Base-by-base conservation (phyloP, 2,797 vertebrate genomes). In the Tolypeutes matacus region DNA sequence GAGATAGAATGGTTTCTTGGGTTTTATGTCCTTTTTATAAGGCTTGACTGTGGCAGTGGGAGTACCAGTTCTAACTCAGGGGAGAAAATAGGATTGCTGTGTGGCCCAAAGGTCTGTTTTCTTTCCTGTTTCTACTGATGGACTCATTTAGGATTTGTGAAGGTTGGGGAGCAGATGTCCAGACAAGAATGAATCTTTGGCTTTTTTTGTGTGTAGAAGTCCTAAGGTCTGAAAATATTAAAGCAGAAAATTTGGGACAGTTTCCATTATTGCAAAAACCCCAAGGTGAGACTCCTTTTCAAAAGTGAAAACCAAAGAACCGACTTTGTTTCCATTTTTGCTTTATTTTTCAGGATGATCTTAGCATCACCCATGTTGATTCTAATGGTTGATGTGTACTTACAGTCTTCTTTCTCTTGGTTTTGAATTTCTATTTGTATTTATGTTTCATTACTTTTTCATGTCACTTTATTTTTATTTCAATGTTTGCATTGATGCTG, bases 1-100 rank as follows among this genome's bases (percentile, higher is more conserved):
- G 96, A 70, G 80, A 97, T 86, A 96, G 96, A 97, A 91, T 91
- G 92, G 98, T 96, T 97, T 97, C 96, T 97, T 98, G 80, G 95
- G 83, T 97, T 98, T 98, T 95, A 96, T 83, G 97, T 97, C 97
- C 86, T 97, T 97, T 98, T 98, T 97, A 98, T 97, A 97, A 97
- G 95, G 90, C 82, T 91, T 98, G 97, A 94, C 95, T 97, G 86
- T 93, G 96, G 97, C 90, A 91, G 83, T 92, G 91, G 75, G 77
- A 85, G 88, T 97, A 90, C 7, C 80, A 91, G 96, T 95, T 93
- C 90, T 96, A 88, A 73, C 94, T 96, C 84, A 60, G 58, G 36
- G 81, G 39, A 89, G 89, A 95, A 94, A 95, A 92, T 56, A 91
- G 62, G 72, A 95, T 56, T 81, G 58, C 86, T 94, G 94, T 97